These are phyloP conservation scores for Sander lucioperca DNA, from an alignment of 2,113 vertebrate genomes.

Conservation along the genomic window DNA sequence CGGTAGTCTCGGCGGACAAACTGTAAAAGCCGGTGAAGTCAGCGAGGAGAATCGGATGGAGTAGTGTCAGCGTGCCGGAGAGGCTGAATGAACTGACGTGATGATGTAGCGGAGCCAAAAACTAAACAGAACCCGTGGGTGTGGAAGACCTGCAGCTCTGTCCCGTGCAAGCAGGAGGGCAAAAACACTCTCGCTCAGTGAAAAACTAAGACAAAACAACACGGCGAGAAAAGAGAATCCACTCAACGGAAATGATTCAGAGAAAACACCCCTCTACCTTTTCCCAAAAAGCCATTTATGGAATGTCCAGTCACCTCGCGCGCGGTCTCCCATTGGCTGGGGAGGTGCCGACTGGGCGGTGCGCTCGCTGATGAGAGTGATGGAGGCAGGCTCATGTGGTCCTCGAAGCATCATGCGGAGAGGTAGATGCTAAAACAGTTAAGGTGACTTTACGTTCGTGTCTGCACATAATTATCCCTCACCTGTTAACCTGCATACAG, in stretches of 20 bases:
- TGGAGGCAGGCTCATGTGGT: slow-evolving; percentile 46
- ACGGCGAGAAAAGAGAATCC: slow-evolving; percentile 65
- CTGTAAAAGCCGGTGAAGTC: slow-evolving; percentile 39
- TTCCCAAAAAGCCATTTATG: slow-evolving; percentile 87
- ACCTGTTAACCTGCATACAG: not conserved
- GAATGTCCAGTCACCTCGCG: slow-evolving; percentile 86
- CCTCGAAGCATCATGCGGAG: not conserved
- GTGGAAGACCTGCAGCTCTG: slow-evolving; percentile 11
- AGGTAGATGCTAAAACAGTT: not conserved
- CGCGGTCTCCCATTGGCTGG: slow-evolving; percentile 90
- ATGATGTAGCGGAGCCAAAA: slow-evolving; percentile 20
- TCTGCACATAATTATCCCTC: not conserved
- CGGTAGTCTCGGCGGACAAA: slow-evolving; percentile 38
- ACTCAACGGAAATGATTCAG: slow-evolving; percentile 16
- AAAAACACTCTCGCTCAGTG: not conserved
- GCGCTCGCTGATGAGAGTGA: slow-evolving; percentile 64
- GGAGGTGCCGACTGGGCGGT: slow-evolving; percentile 66
- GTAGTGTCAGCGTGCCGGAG: slow-evolving; percentile 41
- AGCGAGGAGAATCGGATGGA: slow-evolving; percentile 39
- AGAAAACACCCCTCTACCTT: slow-evolving; percentile 82
- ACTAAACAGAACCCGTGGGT: slow-evolving; percentile 25
- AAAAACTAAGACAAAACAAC: slow-evolving; percentile 70
- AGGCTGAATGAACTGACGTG: slow-evolving; percentile 51
- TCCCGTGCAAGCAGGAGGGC: not conserved
- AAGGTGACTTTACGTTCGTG: slow-evolving; percentile 22